These are phyloP conservation scores for Puntigrus tetrazona DNA, from an alignment of 2,113 vertebrate species.

Conservation along the genomic window DNA sequence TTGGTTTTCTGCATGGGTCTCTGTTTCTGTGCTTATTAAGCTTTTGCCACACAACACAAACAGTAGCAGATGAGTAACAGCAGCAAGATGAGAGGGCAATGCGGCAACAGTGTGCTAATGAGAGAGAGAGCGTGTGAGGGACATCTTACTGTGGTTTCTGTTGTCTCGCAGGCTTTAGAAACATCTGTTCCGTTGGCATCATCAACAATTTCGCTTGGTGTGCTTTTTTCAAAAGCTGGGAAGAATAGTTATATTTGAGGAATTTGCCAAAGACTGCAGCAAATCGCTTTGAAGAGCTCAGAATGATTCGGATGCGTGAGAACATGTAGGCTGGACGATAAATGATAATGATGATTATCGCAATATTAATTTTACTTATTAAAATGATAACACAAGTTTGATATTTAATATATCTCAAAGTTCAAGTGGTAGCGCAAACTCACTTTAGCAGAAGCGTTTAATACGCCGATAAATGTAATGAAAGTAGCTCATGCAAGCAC, in stretches of 20 bases:
- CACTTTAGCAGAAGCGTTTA: no score
- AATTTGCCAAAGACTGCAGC: neutral
- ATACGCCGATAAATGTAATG: no score
- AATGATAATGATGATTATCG: no score
- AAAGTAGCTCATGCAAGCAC: no score
- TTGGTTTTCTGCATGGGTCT: slow-evolving; percentile 33
- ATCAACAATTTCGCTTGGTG: neutral
- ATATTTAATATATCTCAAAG: no score
- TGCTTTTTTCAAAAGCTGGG: neutral
- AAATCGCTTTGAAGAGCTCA: neutral
- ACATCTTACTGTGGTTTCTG: neutral
- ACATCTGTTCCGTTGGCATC: slow-evolving; percentile 5
- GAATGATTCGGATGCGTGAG: neutral
- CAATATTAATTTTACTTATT: no score
- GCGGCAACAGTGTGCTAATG: slow-evolving; percentile 22
- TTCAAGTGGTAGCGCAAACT: no score
- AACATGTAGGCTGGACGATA: no score
- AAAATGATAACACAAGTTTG: no score
- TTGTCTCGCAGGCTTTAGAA: slow-evolving; percentile 6
- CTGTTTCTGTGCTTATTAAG: slow-evolving; percentile 21
- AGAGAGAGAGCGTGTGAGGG: neutral
- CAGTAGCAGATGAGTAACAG: slow-evolving; percentile 34
- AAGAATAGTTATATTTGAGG: neutral
- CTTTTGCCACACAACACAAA: slow-evolving; percentile 31
- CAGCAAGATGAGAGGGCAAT: slow-evolving; percentile 9